Percentiles rank a stretch among this genome's conserved stretches.
phyloP scores from a whole-genome alignment of 1,140 invertebrate genomes.

The Drosophila suzukii region DNA sequence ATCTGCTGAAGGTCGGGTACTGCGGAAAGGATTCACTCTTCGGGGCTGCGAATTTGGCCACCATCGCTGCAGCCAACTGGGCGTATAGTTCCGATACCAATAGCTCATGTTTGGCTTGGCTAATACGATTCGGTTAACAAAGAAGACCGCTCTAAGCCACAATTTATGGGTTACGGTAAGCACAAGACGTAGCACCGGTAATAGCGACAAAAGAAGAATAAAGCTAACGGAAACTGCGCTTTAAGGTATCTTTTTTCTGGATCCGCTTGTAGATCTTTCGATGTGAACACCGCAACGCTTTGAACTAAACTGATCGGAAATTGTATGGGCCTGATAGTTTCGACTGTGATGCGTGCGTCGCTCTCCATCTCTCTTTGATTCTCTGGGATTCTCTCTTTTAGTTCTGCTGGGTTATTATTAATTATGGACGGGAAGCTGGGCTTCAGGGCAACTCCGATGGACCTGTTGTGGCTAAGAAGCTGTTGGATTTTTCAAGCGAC shows the following conservation, averaged over 20 bases:
- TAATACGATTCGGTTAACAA: constrained; percentile 8
- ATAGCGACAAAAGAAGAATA: constrained; percentile 12
- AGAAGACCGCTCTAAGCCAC: constrained; percentile 18
- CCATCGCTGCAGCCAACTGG: constrained; percentile 73
- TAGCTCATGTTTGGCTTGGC: constrained; percentile 48
- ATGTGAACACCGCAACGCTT: constrained; percentile 54
- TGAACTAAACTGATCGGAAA: constrained; percentile 64
- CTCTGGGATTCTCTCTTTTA: constrained; percentile 14
- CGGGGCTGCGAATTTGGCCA: constrained; percentile 51
- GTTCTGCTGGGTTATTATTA: constrained; percentile 52
- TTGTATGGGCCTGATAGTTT: constrained; percentile 46
- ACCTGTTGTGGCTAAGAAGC: constrained; percentile 26
- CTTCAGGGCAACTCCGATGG: constrained; percentile 29
- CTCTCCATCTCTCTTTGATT: constrained; percentile 14
- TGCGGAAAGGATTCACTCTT: constrained; percentile 73
- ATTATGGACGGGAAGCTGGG: constrained; percentile 59
- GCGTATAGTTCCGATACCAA: constrained; percentile 77
- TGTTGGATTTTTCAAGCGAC: constrained; percentile 8
- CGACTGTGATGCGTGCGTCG: constrained; percentile 4
- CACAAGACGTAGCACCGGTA: constrained; percentile 6
- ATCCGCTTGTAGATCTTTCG: constrained; percentile 10
- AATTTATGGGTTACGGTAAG: constrained; percentile 41
- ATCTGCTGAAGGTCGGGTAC: constrained; percentile 63
- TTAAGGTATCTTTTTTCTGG: constrained; percentile 16
- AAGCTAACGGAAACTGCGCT: constrained; percentile 62